phyloP scores from a whole-genome alignment of 2,888 invertebrate genomes.

The Pachydiplax longipennis region DNA sequence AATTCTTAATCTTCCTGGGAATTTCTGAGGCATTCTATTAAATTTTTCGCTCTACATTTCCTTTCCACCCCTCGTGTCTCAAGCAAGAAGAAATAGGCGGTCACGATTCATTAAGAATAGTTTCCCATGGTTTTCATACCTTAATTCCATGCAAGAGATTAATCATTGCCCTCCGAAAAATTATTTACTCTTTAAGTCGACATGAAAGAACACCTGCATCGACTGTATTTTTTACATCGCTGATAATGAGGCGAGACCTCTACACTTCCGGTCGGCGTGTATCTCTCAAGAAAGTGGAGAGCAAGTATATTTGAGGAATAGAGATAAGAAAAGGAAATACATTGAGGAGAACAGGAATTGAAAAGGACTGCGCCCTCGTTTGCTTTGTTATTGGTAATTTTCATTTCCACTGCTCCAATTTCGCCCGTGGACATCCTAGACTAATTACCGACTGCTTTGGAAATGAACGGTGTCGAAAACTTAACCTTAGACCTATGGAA shows the following conservation, averaged over 20 bases:
- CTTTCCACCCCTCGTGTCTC: not conserved
- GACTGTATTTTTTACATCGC: not conserved
- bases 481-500: too few relatives aligned
- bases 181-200: not conserved
- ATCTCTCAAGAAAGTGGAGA: not conserved
- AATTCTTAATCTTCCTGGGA: not conserved
- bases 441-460: too few relatives aligned
- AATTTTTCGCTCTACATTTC: not conserved
- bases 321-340: not conserved
- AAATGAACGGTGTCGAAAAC: too few relatives aligned
- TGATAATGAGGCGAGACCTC: not conserved
- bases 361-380: not conserved
- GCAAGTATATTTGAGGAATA: not conserved
- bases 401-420: too few relatives aligned
- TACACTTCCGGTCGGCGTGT: slow-evolving; percentile 13
- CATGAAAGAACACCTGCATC: not conserved
- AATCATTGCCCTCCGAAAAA: slow-evolving; percentile 2
- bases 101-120: not conserved
- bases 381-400: too few relatives aligned
- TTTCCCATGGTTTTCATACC: not conserved
- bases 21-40: not conserved
- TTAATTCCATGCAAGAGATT: not conserved
- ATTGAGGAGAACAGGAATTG: not conserved
- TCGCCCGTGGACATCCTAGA: too few relatives aligned
- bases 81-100: not conserved